These are phyloP conservation scores for Ormyrus pomaceus DNA, from an alignment of 2,888 invertebrate genomes.

Conservation along the genomic window DNA sequence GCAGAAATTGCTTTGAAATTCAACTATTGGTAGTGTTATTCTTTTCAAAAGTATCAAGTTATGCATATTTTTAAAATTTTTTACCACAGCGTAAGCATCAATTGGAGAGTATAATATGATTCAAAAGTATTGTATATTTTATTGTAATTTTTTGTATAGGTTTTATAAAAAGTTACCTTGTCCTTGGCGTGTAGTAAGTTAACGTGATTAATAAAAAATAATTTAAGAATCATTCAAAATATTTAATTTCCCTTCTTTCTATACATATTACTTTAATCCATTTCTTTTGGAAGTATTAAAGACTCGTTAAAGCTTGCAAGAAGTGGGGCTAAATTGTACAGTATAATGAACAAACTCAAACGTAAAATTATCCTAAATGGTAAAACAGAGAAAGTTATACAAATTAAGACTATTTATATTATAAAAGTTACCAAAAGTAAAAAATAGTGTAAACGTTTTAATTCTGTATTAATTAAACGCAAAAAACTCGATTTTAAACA, in stretches of 20 bases:
- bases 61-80: no score
- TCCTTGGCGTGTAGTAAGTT: background rate
- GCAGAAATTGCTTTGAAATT: no score
- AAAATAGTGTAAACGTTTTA: no score
- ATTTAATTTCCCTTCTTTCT: background rate
- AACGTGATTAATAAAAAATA: background rate
- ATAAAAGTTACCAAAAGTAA: background rate
- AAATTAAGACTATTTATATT: background rate
- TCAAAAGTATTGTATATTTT: no score
- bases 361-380: background rate
- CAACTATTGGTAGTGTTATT: no score
- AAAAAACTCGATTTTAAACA: no score
- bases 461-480: no score
- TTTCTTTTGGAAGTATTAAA: conserved; percentile 7
- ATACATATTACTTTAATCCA: background rate
- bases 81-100: no score
- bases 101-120: no score
- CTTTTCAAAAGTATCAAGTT: no score
- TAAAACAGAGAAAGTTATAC: conserved; percentile 1
- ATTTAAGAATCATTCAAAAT: background rate
- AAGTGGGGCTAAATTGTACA: background rate
- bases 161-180: background rate
- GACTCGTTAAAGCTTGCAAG: background rate
- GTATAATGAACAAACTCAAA: background rate
- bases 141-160: no score